These are phyloP conservation scores for Campylomormyrus tamandua DNA, from an alignment of 2,113 vertebrate species.

Conservation along the genomic window DNA sequence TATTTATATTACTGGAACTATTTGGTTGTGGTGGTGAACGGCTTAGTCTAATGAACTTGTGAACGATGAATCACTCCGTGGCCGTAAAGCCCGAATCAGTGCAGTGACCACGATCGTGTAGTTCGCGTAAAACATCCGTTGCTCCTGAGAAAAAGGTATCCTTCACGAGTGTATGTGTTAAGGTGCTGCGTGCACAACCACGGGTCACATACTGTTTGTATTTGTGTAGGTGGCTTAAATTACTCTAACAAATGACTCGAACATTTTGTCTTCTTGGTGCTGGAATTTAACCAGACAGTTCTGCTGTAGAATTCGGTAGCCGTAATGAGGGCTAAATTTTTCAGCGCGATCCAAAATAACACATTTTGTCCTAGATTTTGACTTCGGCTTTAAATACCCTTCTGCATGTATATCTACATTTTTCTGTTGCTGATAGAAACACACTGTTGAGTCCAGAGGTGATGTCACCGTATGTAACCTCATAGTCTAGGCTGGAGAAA, in stretches of 20 bases:
- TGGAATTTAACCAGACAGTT: background rate
- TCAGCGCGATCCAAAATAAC: background rate
- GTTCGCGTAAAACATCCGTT: background rate
- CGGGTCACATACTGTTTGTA: background rate
- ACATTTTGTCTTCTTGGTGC: background rate
- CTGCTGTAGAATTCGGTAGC: background rate
- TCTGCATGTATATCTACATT: background rate
- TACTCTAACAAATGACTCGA: background rate
- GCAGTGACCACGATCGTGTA: background rate
- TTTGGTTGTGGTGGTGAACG: background rate
- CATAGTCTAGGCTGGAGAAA: background rate
- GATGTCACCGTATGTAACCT: background rate
- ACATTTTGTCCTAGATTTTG: background rate
- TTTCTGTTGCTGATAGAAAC: background rate
- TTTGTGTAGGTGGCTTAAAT: background rate
- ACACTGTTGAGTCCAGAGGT: background rate
- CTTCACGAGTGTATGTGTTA: background rate
- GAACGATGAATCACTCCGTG: background rate
- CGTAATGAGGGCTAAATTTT: background rate
- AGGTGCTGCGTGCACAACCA: background rate
- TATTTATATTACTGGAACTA: background rate
- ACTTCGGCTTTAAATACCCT: background rate
- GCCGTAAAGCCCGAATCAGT: background rate
- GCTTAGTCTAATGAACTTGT: background rate
- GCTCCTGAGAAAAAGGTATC: background rate